A percentile compares a stretch with the other conserved stretches of the same genome.
These are phyloP conservation scores for Margarornis squamiger DNA, from an alignment of 2,797 vertebrate genomes.

Conservation along the genomic window DNA sequence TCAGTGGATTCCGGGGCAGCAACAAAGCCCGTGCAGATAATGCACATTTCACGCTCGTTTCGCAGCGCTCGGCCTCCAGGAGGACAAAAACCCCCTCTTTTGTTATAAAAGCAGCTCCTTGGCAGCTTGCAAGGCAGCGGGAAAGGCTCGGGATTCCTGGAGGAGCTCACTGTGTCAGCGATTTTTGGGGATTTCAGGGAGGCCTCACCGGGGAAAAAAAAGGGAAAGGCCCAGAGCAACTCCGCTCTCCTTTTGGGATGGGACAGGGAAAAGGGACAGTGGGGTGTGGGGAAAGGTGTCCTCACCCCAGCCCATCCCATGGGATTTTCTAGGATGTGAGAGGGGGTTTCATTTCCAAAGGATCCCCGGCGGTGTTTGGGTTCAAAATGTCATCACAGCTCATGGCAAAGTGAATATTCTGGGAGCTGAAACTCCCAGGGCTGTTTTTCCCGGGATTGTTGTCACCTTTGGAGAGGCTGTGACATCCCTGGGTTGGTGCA, in stretches of 20 bases:
- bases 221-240: not conserved
- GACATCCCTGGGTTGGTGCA: fast-evolving
- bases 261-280: not conserved
- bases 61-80: conserved; percentile 25
- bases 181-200: conserved; percentile 52
- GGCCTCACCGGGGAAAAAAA: conserved; percentile 15
- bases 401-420: not conserved
- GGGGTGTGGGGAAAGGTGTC: not conserved
- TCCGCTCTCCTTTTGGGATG: not conserved
- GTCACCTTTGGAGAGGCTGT: not conserved
- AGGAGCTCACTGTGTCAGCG: conserved; percentile 53
- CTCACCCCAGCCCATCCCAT: not conserved
- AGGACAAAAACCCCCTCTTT: conserved; percentile 59
- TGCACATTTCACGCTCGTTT: conserved; percentile 22
- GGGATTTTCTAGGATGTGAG: not conserved
- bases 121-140: conserved; percentile 52
- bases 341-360: not conserved
- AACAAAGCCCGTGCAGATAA: not conserved
- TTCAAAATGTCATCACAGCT: not conserved
- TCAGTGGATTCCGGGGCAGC: conserved; percentile 19
- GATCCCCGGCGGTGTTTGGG: not conserved
- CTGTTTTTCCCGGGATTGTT: not conserved
- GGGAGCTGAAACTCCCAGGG: not conserved
- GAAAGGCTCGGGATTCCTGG: conserved; percentile 64
- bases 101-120: conserved; percentile 52